Evolutionary conservation across 1,140 invertebrate genomes (phyloP).

Genomic region (Bombus fervidus): DNA sequence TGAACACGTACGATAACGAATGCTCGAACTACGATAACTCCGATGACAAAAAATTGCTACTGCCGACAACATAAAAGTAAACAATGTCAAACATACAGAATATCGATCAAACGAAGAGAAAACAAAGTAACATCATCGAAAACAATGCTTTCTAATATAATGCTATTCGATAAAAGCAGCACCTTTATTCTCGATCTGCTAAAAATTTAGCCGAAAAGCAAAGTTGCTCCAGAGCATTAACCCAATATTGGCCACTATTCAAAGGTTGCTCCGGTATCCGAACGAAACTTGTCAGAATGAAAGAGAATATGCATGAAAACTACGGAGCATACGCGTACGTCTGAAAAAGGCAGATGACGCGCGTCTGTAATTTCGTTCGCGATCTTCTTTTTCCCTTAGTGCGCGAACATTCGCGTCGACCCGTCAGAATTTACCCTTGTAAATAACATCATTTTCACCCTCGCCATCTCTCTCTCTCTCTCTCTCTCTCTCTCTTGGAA

Average conservation of each 20-base stretch:
- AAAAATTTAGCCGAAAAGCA: not conserved
- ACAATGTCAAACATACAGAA: no score
- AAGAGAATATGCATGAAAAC: not conserved
- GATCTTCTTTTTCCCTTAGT: not conserved
- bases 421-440: constrained; percentile 7
- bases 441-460: constrained; percentile 29
- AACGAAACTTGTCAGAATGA: no score
- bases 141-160: no score
- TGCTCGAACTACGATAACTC: no score
- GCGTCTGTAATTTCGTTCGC: not conserved
- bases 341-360: not conserved
- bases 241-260: no score
- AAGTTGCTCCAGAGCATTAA: not conserved
- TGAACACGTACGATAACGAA: no score
- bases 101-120: no score
- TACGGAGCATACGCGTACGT: not conserved
- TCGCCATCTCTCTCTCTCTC: not conserved
- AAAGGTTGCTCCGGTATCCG: no score
- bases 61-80: no score
- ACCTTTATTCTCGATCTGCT: not conserved
- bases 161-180: no score
- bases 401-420: not conserved
- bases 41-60: no score
- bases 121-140: no score
- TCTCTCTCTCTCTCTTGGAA: not conserved